A percentile compares a stretch with the other conserved stretches of the same genome.
These are phyloP conservation scores for Garra rufa DNA, from an alignment of 2,113 vertebrate genomes.

Conservation along the genomic window DNA sequence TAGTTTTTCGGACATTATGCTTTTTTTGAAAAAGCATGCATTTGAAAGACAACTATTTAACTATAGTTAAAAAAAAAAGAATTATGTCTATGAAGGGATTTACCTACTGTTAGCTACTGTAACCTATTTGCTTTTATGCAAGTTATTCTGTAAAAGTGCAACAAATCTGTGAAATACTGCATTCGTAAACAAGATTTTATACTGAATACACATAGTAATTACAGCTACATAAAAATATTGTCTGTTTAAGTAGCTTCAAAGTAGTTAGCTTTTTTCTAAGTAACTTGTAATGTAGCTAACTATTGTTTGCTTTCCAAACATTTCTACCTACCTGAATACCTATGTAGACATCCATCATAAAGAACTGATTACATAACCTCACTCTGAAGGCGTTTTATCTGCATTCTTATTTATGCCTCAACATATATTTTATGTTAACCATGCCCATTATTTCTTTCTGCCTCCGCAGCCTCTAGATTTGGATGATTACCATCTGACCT, in stretches of 20 bases:
- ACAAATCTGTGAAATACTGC: too few species aligned
- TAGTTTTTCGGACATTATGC: too few species aligned
- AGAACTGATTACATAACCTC: not conserved
- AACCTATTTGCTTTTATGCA: too few species aligned
- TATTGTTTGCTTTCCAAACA: not conserved
- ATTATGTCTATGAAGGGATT: too few species aligned
- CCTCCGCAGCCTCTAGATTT: not conserved
- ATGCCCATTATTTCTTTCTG: not conserved
- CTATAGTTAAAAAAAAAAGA: too few species aligned
- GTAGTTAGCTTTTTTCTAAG: not conserved
- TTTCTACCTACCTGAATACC: not conserved
- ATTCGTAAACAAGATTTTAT: not conserved
- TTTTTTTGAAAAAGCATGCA: too few species aligned
- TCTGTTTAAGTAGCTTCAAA: not conserved
- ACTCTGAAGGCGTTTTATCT: not conserved
- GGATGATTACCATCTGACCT: conserved; percentile 1
- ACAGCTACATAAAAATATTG: not conserved
- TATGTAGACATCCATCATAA: not conserved
- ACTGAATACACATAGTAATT: not conserved
- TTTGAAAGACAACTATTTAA: too few species aligned
- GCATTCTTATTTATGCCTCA: conserved; percentile 13
- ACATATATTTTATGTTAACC: conserved; percentile 25
- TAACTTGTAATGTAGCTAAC: not conserved
- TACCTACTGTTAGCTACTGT: too few species aligned
- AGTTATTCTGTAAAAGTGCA: too few species aligned